Base-by-base conservation (phyloP, 2,113 vertebrate species). In the Prunella himalayana region DNA sequence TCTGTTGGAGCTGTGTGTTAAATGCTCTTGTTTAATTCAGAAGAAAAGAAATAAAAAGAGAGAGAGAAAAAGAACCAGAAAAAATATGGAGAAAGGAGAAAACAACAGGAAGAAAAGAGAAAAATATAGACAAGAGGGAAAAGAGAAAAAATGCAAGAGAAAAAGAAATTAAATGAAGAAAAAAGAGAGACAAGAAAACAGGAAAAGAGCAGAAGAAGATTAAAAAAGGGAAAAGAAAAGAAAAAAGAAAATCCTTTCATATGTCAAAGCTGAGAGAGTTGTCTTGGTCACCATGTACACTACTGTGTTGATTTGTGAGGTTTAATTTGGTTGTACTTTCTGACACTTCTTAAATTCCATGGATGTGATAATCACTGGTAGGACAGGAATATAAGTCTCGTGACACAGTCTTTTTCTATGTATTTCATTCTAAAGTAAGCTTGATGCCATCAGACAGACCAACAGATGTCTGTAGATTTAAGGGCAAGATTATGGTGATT, bases 391-490 rank as follows among this genome's bases (percentile, higher is more conserved):
- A 7, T 44, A 82, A 68, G 49, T 88, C 35, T 65, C 79, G 6
- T 50, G 25, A 41, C 77, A 63, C 47, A 81, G 61, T 75, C 75
- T 33, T 47, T 93, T 17, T 75, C 25, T 51, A 69, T 76, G 68
- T 88, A 45, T 84, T 61, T 91, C 20, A 90, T 84, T 81, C 37
- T 75, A 51, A 86, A 92, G 42, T 64, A 80, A 88, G 51, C 33
- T 95, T 76, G 65, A 51, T 88, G 70, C 91, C 61, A 60, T 94
- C 78, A 86, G 75, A 66, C 21, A 78, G 86, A 59, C 60, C 87
- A 88, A 77, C 64, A 96, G 75, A 91, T 95, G 73, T 73, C 86
- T 95, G 72, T 59, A 82, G 86, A 75, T 91, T 94, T 94, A 93
- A 90, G 59, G 80, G 68, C 42, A 70, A 75, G 94, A 92, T 94